phyloP scores from a whole-genome alignment of 2,113 vertebrate species.

The Proterorhinus semilunaris region DNA sequence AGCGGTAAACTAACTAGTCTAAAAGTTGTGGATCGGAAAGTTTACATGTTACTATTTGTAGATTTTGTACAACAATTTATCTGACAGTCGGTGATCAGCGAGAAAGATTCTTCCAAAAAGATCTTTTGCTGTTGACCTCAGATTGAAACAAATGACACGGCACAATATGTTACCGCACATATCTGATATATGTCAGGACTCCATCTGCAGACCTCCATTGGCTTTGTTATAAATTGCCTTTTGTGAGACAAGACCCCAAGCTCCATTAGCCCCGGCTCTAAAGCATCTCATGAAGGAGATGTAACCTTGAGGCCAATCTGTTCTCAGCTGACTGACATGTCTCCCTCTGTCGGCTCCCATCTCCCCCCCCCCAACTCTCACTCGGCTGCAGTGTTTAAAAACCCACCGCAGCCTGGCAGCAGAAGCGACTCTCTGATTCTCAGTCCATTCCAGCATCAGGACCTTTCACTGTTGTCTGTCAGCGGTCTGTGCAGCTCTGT shows the following conservation, averaged over 20 bases:
- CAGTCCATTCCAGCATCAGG: conserved; percentile 61
- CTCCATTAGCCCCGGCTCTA: conserved; percentile 70
- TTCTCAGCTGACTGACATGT: conserved; percentile 67
- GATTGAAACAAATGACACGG: conserved; percentile 47
- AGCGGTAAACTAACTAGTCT: no score
- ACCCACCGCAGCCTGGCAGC: conserved; percentile 52
- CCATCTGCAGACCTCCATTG: conserved; percentile 51
- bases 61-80: no score
- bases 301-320: conserved; percentile 70
- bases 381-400: conserved; percentile 55
- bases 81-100: no score
- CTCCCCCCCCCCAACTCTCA: conserved; percentile 35
- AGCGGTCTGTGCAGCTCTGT: conserved; percentile 46
- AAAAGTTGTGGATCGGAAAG: no score
- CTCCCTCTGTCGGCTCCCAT: conserved; percentile 37
- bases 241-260: conserved; percentile 62
- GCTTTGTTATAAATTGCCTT: conserved; percentile 70
- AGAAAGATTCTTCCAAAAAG: not conserved
- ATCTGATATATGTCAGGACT: conserved; percentile 50
- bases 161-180: conserved; percentile 54
- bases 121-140: conserved; percentile 19
- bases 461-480: conserved; percentile 44
- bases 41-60: no score
- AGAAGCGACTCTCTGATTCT: conserved; percentile 54
- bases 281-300: conserved; percentile 72